Percentiles rank a stretch among this genome's conserved stretches.
These are phyloP conservation scores for Lydus trimaculatus DNA, from an alignment of 2,888 invertebrate genomes.

Conservation along the genomic window DNA sequence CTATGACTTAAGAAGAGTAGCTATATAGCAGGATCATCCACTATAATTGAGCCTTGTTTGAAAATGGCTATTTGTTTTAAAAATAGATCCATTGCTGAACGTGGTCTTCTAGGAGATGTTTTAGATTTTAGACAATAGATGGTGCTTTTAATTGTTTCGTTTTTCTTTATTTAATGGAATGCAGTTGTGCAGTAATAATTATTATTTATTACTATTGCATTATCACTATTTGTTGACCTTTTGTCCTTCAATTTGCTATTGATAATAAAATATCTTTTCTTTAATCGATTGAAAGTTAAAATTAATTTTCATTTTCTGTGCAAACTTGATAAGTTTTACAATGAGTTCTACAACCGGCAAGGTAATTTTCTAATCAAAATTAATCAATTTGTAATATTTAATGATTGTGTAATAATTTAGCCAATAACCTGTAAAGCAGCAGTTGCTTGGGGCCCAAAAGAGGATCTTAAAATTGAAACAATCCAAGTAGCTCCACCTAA, in stretches of 20 bases:
- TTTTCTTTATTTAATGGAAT: background rate
- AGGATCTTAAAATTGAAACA: conserved; percentile 88
- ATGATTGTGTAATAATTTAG: conserved; percentile 38
- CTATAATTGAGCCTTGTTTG: no score
- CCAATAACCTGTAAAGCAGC: conserved; percentile 91
- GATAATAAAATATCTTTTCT: background rate
- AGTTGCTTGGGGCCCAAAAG: conserved; percentile 94
- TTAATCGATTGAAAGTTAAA: background rate
- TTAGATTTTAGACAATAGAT: background rate
- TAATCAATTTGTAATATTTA: background rate
- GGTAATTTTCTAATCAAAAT: background rate
- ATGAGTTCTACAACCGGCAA: background rate
- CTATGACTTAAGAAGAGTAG: no score
- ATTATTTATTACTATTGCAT: background rate
- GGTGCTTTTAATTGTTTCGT: background rate
- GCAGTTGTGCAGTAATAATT: background rate
- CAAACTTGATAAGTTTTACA: background rate
- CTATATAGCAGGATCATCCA: no score
- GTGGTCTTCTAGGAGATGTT: background rate
- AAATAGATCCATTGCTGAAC: background rate
- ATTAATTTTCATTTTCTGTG: background rate
- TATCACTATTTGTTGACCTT: background rate
- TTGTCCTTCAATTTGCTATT: background rate
- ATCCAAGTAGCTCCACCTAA: conserved; percentile 95
- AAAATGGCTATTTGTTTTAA: no score